Conservation (phyloP, 1,140 invertebrate genomes). For the Lordiphosa mommai region DNA sequence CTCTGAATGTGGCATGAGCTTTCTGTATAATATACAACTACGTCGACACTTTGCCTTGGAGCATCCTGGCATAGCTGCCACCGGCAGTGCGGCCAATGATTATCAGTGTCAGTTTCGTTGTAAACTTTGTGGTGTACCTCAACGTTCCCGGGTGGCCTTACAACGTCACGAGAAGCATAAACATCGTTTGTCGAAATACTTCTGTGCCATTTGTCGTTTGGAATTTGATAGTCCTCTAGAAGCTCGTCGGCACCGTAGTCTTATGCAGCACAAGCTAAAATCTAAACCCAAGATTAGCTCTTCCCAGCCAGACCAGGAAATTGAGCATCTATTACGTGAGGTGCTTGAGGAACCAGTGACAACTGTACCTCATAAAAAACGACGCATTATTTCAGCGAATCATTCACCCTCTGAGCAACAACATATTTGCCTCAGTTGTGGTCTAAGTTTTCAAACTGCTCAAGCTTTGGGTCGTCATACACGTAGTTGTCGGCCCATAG, state of each 20-base stretch:
- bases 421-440: constrained; percentile 85
- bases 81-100: constrained; percentile 82
- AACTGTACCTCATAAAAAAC: constrained; percentile 6
- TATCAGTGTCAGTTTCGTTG: constrained; percentile 85
- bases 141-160: constrained; percentile 83
- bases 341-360: constrained; percentile 26
- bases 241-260: constrained; percentile 85
- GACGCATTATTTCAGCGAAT: constrained; percentile 41
- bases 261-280: constrained; percentile 80
- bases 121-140: constrained; percentile 81
- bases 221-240: constrained; percentile 83
- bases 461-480: constrained; percentile 88
- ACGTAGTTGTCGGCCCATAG: constrained; percentile 81
- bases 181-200: constrained; percentile 82
- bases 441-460: constrained; percentile 84
- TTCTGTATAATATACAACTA: constrained; percentile 87
- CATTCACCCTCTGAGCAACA: constrained; percentile 56
- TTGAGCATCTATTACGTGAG: constrained; percentile 39
- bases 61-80: constrained; percentile 23
- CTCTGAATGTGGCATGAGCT: constrained; percentile 82
- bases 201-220: constrained; percentile 85
- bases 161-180: constrained; percentile 84
- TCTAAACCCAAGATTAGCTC: not conserved
- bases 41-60: constrained; percentile 83
- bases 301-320: constrained; percentile 16